phyloP scores from a whole-genome alignment of 2,113 vertebrate species.

The Corvus moneduloides region DNA sequence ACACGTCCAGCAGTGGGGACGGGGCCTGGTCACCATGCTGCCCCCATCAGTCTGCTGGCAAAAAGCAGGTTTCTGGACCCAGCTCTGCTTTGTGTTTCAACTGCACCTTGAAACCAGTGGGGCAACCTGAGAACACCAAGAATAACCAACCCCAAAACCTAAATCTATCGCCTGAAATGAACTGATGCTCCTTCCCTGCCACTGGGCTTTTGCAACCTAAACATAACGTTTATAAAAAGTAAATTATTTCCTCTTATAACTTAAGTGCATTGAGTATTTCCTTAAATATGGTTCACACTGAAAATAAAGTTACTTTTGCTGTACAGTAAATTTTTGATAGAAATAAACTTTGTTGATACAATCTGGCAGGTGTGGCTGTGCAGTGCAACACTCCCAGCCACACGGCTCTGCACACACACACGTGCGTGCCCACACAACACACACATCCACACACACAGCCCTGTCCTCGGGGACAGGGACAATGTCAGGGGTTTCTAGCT shows the following conservation, averaged over 20 bases:
- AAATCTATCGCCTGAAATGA: background rate
- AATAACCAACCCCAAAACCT: background rate
- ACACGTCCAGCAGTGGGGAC: background rate
- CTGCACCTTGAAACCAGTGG: background rate
- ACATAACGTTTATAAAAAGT: slow-evolving; percentile 76
- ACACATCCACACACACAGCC: slow-evolving; percentile 1
- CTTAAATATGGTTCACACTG: slow-evolving; percentile 82
- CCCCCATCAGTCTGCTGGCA: background rate
- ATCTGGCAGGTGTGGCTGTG: slow-evolving; percentile 11
- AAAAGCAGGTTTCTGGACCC: background rate
- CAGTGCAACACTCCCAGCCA: background rate
- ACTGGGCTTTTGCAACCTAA: slow-evolving; percentile 56
- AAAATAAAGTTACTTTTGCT: slow-evolving; percentile 79
- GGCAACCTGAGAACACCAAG: slow-evolving; percentile 16
- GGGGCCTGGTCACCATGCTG: background rate
- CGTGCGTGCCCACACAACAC: background rate
- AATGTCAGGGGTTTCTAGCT: slow-evolving; percentile 49
- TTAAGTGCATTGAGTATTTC: slow-evolving; percentile 81
- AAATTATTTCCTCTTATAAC: slow-evolving; percentile 80
- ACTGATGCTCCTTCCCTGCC: slow-evolving; percentile 33
- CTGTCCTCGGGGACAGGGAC: background rate
- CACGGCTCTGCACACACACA: background rate
- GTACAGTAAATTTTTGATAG: slow-evolving; percentile 75
- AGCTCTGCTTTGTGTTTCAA: background rate
- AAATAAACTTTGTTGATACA: slow-evolving; percentile 72